phyloP scores from a whole-genome alignment of 2,797 vertebrate genomes.

The Uromys caudimaculatus region DNA sequence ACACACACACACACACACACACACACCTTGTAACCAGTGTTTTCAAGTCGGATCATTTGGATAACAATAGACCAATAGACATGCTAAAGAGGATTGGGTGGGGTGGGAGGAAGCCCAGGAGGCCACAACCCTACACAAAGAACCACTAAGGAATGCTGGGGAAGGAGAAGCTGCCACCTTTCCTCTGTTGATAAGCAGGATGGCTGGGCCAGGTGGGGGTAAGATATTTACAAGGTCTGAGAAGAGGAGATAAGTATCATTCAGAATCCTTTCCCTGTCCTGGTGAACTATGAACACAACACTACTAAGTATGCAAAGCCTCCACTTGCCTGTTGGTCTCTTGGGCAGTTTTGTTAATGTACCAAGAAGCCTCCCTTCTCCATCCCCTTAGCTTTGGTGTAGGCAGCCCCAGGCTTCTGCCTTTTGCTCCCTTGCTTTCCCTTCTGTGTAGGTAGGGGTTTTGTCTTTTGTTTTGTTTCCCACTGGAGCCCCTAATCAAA shows the following conservation, averaged over 20 bases:
- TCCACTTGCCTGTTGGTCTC: background rate
- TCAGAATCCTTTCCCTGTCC: background rate
- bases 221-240: background rate
- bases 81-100: background rate
- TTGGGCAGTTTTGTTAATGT: background rate
- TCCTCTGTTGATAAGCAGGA: background rate
- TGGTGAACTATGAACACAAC: background rate
- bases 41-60: background rate
- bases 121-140: background rate
- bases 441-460: background rate
- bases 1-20: background rate
- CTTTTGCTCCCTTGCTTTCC: background rate
- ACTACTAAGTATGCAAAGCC: background rate
- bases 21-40: background rate
- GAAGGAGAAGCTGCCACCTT: background rate
- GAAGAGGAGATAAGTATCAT: background rate
- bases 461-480: background rate
- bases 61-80: background rate
- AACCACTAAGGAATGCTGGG: background rate
- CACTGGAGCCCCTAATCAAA: background rate
- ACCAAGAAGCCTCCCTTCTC: background rate
- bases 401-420: background rate
- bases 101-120: background rate
- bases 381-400: background rate
- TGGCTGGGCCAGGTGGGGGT: background rate